Base-by-base conservation (phyloP, 2,113 vertebrate genomes). In the Lophotis ruficrista region DNA sequence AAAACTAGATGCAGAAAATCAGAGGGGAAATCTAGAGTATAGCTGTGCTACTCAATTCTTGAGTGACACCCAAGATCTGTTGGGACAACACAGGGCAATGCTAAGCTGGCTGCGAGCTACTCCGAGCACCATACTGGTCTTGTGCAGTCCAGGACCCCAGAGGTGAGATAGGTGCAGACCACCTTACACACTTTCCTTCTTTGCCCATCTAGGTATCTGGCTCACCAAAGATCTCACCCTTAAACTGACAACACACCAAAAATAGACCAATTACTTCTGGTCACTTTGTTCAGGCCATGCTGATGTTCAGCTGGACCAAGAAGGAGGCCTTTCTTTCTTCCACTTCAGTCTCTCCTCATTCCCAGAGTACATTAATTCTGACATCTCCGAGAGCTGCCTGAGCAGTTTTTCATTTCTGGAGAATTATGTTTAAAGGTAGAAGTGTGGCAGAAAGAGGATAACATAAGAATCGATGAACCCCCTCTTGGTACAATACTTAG, bases 251-350 rank as follows among this genome's bases (percentile, higher is more conserved):
- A 81, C 27, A 10, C 43, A 33, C 5, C 9, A 37, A 51, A 82
- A 87, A 8, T 30, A 1, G 1, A 48, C 4, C 0, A 0, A 8
- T 27, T 18, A 16, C 24, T 66, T 35, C 57, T 41, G 50, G 11
- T 65, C 0, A 0, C 66, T 38, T 69, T 77, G 31, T 35, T 70
- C 47, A 66, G 47, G 14, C n/a, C 37, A 22, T 14, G 27, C 20
- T 61, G 66, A 10, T 7, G 18, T 4, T 50, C 18, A 65, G 35
- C 38, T 58, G n/a, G 8, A 51, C 18, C n/a, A 77, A 45, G 20
- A 73, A 51, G 25, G 16, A 11, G 6, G 4, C 2, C 7, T 23
- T 38, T 61, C 37, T 57, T 60, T 75, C 20, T 18, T 14, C 10
- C 15, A 28, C 43, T 79, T 68, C 28, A 31, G 28, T 54, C 30